phyloP scores from a whole-genome alignment of 2,888 invertebrate species.

The Malachius bipustulatus region DNA sequence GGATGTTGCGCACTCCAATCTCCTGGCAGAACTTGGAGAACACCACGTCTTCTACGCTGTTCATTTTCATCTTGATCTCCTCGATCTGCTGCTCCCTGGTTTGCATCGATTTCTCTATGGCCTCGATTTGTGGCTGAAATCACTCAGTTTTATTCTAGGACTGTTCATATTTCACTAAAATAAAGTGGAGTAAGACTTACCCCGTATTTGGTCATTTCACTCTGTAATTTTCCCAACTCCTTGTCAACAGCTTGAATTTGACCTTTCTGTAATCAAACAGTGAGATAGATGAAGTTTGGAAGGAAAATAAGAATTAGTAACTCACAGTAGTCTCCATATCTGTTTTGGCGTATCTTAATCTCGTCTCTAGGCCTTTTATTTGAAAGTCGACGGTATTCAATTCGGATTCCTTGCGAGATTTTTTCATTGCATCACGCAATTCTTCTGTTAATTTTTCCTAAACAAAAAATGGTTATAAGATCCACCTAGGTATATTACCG shows the following conservation, averaged over 20 bases:
- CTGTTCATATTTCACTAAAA: constrained; percentile 1
- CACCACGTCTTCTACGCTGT: constrained; percentile 92
- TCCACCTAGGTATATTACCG: too few species aligned
- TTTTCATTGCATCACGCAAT: constrained; percentile 86
- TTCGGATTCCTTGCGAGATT: constrained; percentile 95
- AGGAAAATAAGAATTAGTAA: constrained; percentile 9
- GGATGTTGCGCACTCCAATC: constrained; percentile 92
- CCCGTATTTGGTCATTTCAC: constrained; percentile 56
- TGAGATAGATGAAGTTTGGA: too few species aligned
- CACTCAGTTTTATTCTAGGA: not conserved
- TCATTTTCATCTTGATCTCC: constrained; percentile 89
- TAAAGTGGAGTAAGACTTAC: constrained; percentile 44
- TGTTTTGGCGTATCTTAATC: constrained; percentile 83
- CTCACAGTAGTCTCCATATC: constrained; percentile 81
- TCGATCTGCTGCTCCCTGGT: constrained; percentile 74
- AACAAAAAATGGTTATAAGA: constrained; percentile 14
- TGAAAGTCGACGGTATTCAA: constrained; percentile 94
- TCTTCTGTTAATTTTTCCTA: constrained; percentile 87
- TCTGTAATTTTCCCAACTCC: constrained; percentile 52
- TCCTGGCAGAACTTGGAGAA: constrained; percentile 87
- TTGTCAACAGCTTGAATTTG: constrained; percentile 59
- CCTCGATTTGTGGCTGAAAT: constrained; percentile 50
- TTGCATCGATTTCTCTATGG: constrained; percentile 56
- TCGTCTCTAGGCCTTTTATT: constrained; percentile 85
- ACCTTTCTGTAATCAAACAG: constrained; percentile 42